Conservation (phyloP, 2,888 invertebrate species). For the Leucophenga maculata region DNA sequence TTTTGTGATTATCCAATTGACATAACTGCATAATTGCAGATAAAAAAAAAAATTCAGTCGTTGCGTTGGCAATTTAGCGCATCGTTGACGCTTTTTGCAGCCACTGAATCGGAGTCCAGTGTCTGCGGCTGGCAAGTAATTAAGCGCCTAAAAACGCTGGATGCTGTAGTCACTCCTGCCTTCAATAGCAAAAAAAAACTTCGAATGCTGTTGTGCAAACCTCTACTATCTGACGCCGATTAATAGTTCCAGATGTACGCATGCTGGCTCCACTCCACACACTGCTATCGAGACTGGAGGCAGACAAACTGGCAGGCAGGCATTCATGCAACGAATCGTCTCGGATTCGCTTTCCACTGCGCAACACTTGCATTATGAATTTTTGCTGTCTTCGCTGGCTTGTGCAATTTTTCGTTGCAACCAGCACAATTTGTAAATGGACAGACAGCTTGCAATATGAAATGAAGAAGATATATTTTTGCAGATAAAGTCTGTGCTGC, state of each 20-base stretch:
- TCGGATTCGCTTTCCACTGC: not conserved
- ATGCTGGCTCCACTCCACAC: not conserved
- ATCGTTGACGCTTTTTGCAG: slow-evolving; percentile 2
- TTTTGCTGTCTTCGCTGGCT: not conserved
- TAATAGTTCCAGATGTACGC: slow-evolving; percentile 5
- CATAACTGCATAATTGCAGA: slow-evolving; percentile 2
- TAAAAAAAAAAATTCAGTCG: not conserved
- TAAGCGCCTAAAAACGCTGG: not conserved
- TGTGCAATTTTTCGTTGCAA: slow-evolving; percentile 6
- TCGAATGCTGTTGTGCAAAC: not conserved
- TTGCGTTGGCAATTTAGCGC: slow-evolving; percentile 2
- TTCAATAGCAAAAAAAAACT: not conserved
- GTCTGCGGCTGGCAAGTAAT: not conserved
- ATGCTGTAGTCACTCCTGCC: not conserved
- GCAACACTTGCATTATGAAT: not conserved
- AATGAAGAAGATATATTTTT: not conserved
- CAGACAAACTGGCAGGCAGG: too few relatives aligned
- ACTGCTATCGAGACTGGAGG: not conserved
- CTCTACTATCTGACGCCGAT: not conserved
- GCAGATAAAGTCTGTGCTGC: too few relatives aligned
- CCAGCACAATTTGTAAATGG: too few relatives aligned
- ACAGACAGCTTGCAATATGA: not conserved
- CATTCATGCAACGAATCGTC: too few relatives aligned
- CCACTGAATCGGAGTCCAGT: not conserved
- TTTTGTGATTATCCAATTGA: not conserved